Conservation (phyloP, 2,113 vertebrate species). For the Calypte anna region DNA sequence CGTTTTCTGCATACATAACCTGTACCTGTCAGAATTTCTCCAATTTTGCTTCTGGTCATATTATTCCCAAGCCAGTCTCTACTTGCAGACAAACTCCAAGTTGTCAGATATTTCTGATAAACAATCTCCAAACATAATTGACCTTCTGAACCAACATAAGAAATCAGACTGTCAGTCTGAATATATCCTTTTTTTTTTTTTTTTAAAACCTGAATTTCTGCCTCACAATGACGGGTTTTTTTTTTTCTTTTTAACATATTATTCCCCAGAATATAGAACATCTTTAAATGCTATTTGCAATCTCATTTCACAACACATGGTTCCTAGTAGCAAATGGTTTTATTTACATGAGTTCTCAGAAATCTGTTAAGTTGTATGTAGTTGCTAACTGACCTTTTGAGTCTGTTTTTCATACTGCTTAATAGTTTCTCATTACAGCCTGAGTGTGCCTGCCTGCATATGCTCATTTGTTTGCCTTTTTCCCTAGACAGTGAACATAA, state of each 20-base stretch:
- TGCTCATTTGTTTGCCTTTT: not conserved
- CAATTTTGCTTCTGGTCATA: not conserved
- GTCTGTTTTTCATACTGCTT: not conserved
- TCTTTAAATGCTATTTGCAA: not conserved
- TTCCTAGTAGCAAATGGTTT: not conserved
- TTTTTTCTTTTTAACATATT: not conserved
- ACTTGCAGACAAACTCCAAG: not conserved
- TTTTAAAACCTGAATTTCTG: not conserved
- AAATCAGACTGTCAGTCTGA: not conserved
- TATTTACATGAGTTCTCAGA: not conserved
- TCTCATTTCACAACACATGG: not conserved
- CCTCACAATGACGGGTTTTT: not conserved
- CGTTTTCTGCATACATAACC: not conserved
- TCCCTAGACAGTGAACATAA: not conserved
- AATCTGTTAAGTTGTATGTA: not conserved
- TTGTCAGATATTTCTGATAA: not conserved
- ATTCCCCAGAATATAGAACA: not conserved
- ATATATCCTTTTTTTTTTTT: not conserved
- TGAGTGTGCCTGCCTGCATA: not conserved
- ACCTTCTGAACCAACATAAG: not conserved
- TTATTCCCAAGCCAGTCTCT: not conserved
- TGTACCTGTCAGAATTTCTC: not conserved
- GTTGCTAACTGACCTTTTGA: not conserved
- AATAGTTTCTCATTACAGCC: not conserved
- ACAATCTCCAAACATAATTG: not conserved